Conservation (phyloP, 1,140 invertebrate species). For the Rhynchophorus ferrugineus region DNA sequence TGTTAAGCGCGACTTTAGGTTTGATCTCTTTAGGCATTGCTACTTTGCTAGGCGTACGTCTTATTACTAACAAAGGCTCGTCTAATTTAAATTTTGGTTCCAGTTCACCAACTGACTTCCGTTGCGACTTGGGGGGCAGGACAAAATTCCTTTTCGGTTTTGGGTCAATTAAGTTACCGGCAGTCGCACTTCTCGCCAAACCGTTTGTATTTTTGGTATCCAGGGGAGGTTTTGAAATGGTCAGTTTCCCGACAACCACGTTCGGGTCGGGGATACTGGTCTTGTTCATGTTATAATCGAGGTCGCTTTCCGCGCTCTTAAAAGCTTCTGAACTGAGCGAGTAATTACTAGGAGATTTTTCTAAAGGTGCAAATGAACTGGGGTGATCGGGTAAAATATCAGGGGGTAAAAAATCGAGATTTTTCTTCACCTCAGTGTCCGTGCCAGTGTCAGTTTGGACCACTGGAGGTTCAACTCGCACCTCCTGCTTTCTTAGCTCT, state of each 20-base stretch:
- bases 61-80: constrained; percentile 39
- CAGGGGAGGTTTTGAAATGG: constrained; percentile 6
- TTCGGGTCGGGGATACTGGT: constrained; percentile 5
- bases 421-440: constrained; percentile 63
- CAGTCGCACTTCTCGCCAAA: constrained; percentile 29
- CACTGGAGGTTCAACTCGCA: constrained; percentile 55
- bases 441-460: constrained; percentile 61
- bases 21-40: constrained; percentile 37
- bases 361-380: constrained; percentile 9
- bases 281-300: constrained; percentile 30
- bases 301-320: constrained; percentile 34
- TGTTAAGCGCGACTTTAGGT: constrained; percentile 36
- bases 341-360: constrained; percentile 29
- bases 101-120: constrained; percentile 31
- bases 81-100: constrained; percentile 29
- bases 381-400: constrained; percentile 24
- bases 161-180: constrained; percentile 7
- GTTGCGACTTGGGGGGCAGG: constrained; percentile 32
- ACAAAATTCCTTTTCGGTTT: constrained; percentile 32
- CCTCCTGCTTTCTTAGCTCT: constrained; percentile 59
- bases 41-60: constrained; percentile 39
- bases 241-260: constrained; percentile 26
- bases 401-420: constrained; percentile 27
- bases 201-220: not conserved
- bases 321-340: constrained; percentile 32